Conservation (phyloP, 2,113 vertebrate species). For the Charina bottae region DNA sequence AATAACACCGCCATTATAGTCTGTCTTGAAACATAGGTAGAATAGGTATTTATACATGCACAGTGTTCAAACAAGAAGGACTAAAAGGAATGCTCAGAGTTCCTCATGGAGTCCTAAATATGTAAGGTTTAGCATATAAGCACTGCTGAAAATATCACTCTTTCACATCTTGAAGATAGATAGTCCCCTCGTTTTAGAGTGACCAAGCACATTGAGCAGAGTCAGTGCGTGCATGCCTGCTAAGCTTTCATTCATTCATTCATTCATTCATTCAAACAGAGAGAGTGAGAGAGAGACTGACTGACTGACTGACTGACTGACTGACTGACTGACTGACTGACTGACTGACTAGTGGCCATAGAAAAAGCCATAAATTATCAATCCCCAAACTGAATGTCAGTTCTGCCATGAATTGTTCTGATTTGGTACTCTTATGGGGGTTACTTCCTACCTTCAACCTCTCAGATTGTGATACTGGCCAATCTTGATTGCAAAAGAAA, state of each 20-base stretch:
- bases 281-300: background rate
- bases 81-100: background rate
- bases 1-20: slow-evolving; percentile 15
- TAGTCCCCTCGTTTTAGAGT: background rate
- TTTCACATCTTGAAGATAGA: background rate
- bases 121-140: background rate
- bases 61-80: background rate
- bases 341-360: background rate
- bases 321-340: too few species aligned
- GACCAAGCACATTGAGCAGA: too few species aligned
- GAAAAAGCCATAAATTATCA: background rate
- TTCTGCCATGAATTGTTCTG: background rate
- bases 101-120: background rate
- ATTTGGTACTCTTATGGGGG: background rate
- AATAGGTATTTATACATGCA: background rate
- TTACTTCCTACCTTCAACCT: too few species aligned
- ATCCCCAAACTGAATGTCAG: background rate
- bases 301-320: too few species aligned
- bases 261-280: background rate
- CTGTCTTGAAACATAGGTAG: background rate
- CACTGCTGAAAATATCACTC: background rate
- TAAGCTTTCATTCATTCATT: background rate
- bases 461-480: background rate
- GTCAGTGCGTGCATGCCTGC: background rate
- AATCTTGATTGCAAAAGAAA: background rate